Conservation (phyloP, 2,888 invertebrate genomes). For the Trypoxylon attenuatum region DNA sequence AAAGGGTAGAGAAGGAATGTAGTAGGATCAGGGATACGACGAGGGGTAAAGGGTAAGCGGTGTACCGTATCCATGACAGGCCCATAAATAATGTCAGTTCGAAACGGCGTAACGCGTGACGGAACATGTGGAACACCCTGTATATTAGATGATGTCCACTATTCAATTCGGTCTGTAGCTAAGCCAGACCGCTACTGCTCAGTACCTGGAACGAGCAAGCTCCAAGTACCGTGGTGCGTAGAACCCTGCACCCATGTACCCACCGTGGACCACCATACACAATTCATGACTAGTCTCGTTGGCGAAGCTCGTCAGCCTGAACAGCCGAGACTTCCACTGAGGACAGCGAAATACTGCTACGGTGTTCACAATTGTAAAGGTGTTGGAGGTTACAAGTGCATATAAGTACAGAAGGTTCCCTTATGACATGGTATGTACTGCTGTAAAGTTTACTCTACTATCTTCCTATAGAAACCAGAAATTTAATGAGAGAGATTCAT, state of each 20-base stretch:
- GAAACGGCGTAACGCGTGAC: constrained; percentile 53
- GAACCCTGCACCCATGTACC: constrained; percentile 28
- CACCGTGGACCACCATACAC: constrained; percentile 48
- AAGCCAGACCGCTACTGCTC: constrained; percentile 25
- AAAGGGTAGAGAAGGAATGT: too few species aligned
- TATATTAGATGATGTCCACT: constrained; percentile 62
- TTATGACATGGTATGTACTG: too few species aligned
- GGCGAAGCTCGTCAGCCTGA: too few species aligned
- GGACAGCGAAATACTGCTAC: too few species aligned
- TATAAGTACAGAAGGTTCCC: too few species aligned
- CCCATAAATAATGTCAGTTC: constrained; percentile 50
- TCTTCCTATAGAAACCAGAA: too few species aligned
- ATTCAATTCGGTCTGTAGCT: constrained; percentile 61
- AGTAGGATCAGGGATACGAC: not conserved
- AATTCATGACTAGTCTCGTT: constrained; percentile 55
- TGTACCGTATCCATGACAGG: constrained; percentile 19
- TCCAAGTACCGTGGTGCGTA: constrained; percentile 29
- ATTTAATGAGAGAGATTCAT: too few species aligned
- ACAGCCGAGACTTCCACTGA: too few species aligned
- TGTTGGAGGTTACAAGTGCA: too few species aligned
- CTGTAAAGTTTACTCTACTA: too few species aligned
- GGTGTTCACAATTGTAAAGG: too few species aligned
- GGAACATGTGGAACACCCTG: constrained; percentile 62
- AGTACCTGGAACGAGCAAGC: constrained; percentile 38
- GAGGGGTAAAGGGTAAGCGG: constrained; percentile 6